phyloP scores from a whole-genome alignment of 2,113 vertebrate genomes.

The Pan paniscus region DNA sequence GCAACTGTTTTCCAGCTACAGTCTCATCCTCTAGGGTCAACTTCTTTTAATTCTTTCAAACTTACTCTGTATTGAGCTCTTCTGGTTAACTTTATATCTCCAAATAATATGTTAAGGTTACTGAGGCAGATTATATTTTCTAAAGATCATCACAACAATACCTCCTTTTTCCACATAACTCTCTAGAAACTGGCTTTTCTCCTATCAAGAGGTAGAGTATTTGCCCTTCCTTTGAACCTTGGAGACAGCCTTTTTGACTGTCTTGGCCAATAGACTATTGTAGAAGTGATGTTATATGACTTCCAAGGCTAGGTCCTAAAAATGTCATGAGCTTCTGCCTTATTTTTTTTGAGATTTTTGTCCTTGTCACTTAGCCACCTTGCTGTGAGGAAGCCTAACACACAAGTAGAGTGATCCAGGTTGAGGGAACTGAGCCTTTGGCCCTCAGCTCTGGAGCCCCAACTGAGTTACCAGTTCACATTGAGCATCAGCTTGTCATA shows the following conservation, averaged over 20 bases:
- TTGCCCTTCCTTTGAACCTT: background rate
- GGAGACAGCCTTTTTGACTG: background rate
- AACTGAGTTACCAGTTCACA: background rate
- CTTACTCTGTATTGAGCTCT: background rate
- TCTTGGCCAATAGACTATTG: background rate
- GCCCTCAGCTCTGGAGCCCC: background rate
- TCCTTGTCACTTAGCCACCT: background rate
- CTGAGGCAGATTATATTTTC: background rate
- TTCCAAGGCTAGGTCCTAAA: background rate
- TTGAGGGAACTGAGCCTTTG: background rate
- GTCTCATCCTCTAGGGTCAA: background rate
- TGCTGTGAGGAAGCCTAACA: background rate
- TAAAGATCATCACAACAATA: background rate
- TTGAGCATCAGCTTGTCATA: background rate
- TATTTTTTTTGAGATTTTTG: background rate
- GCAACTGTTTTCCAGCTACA: background rate
- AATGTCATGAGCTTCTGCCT: background rate
- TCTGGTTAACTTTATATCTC: background rate
- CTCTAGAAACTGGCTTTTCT: background rate
- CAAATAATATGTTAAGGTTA: background rate
- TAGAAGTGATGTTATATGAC: background rate
- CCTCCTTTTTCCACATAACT: background rate
- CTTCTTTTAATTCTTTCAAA: background rate
- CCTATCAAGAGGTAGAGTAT: background rate
- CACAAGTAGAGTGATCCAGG: background rate